A percentile compares a stretch with the other conserved stretches of the same genome.
Conservation (phyloP, 2,888 invertebrate genomes). For the Geotrupes spiniger region DNA sequence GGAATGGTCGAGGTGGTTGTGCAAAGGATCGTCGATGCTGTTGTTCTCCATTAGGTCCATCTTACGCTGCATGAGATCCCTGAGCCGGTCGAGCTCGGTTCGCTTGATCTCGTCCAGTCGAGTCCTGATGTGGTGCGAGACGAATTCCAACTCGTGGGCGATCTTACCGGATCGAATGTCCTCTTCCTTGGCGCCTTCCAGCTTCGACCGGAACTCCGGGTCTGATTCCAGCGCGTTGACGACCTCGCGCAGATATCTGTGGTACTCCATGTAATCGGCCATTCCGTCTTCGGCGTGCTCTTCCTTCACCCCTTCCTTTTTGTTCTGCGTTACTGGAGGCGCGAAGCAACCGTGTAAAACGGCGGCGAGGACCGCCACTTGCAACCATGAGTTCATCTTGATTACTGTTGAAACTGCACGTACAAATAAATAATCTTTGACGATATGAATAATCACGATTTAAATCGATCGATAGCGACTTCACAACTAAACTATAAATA, state of each 20-base stretch:
- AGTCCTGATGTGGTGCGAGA: constrained; percentile 81
- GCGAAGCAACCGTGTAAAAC: constrained; percentile 40
- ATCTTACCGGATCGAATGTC: constrained; percentile 89
- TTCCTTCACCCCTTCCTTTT: constrained; percentile 34
- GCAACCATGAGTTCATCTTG: constrained; percentile 1
- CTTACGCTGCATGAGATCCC: constrained; percentile 67
- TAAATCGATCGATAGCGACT: too few species aligned
- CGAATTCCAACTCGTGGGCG: constrained; percentile 85
- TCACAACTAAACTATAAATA: too few species aligned
- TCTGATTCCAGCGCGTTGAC: constrained; percentile 88
- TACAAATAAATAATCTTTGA: too few species aligned
- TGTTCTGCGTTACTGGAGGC: constrained; percentile 50
- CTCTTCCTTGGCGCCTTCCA: constrained; percentile 76
- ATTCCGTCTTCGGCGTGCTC: constrained; percentile 41
- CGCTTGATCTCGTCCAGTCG: constrained; percentile 91
- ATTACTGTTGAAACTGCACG: neutral
- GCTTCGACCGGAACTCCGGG: constrained; percentile 73
- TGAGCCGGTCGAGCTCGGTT: constrained; percentile 78
- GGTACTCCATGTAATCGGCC: constrained; percentile 71
- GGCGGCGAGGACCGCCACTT: constrained; percentile 1
- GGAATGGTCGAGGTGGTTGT: constrained; percentile 80
- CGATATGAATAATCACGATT: too few species aligned
- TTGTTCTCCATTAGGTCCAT: constrained; percentile 62
- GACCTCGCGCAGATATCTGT: constrained; percentile 85
- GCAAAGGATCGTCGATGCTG: constrained; percentile 54